Evolutionary conservation across 35 echinoderm and acorn worm species (phyloP).

Genomic region (Holothuria glaberrima): DNA sequence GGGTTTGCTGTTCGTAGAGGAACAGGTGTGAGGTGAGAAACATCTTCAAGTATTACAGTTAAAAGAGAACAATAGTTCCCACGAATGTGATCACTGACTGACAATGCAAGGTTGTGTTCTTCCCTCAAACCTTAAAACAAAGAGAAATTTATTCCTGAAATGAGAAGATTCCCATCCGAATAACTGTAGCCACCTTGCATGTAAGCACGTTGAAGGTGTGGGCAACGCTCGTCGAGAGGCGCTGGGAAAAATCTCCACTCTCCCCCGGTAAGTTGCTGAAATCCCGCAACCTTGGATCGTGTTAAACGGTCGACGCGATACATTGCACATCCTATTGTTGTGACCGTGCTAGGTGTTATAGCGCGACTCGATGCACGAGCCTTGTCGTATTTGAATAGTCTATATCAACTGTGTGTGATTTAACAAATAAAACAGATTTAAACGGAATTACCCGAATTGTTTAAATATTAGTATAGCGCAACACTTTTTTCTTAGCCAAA

Average conservation of each 20-base stretch:
- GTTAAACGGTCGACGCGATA: conserved; percentile 25
- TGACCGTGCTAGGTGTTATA: not conserved
- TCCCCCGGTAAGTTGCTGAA: not conserved
- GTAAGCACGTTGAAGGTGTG: conserved; percentile 16
- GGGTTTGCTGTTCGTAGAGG: not conserved
- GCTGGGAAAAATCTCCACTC: conserved; percentile 31
- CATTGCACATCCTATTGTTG: not conserved
- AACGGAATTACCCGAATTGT: conserved; percentile 10
- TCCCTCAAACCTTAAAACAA: conserved; percentile 13
- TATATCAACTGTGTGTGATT: not conserved
- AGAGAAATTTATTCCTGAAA: not conserved
- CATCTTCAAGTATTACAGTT: not conserved
- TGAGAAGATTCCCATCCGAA: conserved; percentile 17
- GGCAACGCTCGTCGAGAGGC: conserved; percentile 10
- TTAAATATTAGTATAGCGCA: no score
- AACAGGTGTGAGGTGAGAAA: not conserved
- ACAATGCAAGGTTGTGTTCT: conserved; percentile 13
- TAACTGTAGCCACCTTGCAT: conserved; percentile 28
- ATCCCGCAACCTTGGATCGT: conserved; percentile 38
- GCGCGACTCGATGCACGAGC: conserved; percentile 8
- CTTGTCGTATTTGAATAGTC: conserved; percentile 30
- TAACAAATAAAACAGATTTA: conserved; percentile 53
- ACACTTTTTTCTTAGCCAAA: no score
- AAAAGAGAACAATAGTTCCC: not conserved
- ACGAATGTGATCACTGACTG: not conserved